Conservation (phyloP, 1,140 invertebrate species). For the Samia ricini region DNA sequence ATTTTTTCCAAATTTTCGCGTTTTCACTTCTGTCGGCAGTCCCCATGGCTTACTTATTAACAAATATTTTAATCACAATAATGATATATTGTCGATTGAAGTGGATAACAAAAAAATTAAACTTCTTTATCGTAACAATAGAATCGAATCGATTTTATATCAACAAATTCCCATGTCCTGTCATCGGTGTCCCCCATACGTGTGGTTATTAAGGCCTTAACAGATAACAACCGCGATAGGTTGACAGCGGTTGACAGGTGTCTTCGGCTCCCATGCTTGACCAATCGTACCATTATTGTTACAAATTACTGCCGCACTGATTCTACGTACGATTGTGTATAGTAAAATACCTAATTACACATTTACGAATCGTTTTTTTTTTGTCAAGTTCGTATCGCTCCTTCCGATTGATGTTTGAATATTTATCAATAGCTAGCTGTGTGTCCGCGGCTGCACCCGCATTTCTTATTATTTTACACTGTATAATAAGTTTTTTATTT, state of each 20-base stretch:
- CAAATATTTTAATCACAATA: background rate
- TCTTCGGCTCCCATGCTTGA: constrained; percentile 4
- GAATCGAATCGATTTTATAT: constrained; percentile 2
- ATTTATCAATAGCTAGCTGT: background rate
- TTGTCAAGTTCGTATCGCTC: background rate
- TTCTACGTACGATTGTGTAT: constrained; percentile 2
- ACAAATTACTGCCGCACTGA: constrained; percentile 8
- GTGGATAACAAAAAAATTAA: too few species aligned
- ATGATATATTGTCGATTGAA: too few species aligned
- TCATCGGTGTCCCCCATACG: background rate
- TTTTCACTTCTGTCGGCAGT: too few species aligned
- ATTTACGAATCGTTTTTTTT: background rate
- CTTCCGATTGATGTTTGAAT: background rate
- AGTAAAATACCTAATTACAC: constrained; percentile 2
- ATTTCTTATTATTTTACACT: too few species aligned
- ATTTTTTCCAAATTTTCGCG: too few species aligned
- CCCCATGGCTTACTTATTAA: background rate
- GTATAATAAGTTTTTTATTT: too few species aligned
- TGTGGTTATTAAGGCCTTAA: constrained; percentile 7
- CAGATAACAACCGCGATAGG: constrained; percentile 7
- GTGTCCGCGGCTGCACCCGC: too few species aligned
- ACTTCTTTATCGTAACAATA: background rate
- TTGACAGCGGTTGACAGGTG: constrained; percentile 7
- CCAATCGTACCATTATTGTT: constrained; percentile 8
- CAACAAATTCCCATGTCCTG: constrained; percentile 1